These are phyloP conservation scores for Artibeus jamaicensis DNA, from an alignment of 2,797 vertebrate species.

Conservation along the genomic window DNA sequence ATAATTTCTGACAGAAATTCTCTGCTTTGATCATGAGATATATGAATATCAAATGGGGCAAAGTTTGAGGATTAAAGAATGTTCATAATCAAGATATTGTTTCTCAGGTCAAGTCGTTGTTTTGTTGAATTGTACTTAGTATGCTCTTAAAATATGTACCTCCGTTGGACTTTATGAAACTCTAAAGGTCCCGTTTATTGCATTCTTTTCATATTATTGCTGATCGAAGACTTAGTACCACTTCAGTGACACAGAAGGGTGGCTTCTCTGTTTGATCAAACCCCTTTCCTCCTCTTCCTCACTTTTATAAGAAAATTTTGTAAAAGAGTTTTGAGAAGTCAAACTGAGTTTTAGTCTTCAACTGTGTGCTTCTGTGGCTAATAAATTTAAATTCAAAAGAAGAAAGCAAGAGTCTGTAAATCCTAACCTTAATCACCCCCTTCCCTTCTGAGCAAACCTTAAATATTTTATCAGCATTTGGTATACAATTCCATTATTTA, in stretches of 20 bases:
- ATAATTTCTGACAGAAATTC: not conserved
- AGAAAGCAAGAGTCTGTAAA: not conserved
- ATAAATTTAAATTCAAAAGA: not conserved
- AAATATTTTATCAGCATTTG: not conserved
- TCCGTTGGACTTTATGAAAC: not conserved
- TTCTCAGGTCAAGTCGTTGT: slow-evolving; percentile 3
- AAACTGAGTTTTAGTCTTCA: not conserved
- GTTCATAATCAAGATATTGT: not conserved
- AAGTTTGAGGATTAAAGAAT: not conserved
- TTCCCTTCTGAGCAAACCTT: not conserved
- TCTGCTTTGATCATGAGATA: not conserved
- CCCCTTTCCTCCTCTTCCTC: not conserved
- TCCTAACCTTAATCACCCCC: not conserved
- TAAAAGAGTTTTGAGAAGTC: not conserved
- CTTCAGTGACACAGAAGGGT: not conserved
- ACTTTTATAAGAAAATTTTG: not conserved
- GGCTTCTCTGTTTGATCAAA: not conserved
- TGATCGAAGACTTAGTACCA: not conserved
- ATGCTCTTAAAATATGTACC: not conserved
- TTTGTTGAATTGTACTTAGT: not conserved
- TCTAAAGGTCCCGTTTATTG: not conserved
- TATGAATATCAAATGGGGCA: not conserved
- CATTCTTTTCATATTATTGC: not conserved
- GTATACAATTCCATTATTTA: not conserved
- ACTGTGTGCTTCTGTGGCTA: not conserved